Evolutionary conservation across 2,113 vertebrate species (phyloP).

Genomic region (Propithecus coquereli): DNA sequence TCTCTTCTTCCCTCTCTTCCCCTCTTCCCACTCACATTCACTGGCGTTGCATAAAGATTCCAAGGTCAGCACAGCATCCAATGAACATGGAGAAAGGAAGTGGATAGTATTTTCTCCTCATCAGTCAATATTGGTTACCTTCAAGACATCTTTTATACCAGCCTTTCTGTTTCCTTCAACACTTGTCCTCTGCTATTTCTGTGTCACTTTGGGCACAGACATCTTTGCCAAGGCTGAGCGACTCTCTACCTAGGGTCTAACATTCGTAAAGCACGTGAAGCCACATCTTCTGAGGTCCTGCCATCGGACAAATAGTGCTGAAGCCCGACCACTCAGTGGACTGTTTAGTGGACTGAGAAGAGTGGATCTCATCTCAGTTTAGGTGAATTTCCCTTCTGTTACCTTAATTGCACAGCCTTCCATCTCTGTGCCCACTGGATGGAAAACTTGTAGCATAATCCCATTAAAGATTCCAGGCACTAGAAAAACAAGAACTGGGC

Average conservation of each 20-base stretch:
- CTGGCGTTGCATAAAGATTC: fast-evolving
- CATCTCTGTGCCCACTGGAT: background rate
- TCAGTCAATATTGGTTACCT: background rate
- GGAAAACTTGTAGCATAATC: background rate
- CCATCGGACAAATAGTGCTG: background rate
- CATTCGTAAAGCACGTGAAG: background rate
- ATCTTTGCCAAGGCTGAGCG: background rate
- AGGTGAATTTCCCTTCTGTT: background rate
- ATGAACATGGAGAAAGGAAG: background rate
- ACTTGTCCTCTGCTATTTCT: background rate
- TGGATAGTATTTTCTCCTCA: too few species aligned
- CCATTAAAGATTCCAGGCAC: background rate
- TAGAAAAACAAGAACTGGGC: background rate
- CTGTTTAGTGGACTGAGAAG: background rate
- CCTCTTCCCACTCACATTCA: background rate
- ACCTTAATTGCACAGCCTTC: background rate
- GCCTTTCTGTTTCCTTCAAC: background rate
- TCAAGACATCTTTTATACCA: background rate
- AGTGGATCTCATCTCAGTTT: background rate
- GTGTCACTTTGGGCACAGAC: background rate
- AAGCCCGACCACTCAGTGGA: too few species aligned
- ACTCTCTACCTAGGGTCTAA: background rate
- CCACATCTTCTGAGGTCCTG: background rate
- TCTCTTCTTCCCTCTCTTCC: background rate
- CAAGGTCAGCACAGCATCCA: background rate